Evolutionary conservation across 1,140 invertebrate genomes (phyloP).

Genomic region (Dinoponera quadriceps): DNA sequence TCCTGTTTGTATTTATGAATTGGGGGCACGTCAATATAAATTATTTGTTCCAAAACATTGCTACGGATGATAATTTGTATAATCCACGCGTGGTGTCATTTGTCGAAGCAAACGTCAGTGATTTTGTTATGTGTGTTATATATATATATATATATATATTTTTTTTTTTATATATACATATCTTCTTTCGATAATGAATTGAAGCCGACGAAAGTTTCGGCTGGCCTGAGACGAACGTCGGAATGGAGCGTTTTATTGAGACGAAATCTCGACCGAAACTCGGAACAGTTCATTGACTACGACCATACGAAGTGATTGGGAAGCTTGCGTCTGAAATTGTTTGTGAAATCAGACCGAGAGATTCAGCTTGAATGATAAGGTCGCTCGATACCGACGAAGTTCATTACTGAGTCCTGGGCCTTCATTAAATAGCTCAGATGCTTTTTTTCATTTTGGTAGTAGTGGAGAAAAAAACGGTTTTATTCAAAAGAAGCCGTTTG

Average conservation of each 20-base stretch:
- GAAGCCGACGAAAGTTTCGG: not conserved
- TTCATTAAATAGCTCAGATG: constrained; percentile 46
- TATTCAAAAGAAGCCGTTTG: constrained; percentile 34
- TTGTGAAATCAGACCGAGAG: constrained; percentile 32
- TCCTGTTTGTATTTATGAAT: not conserved
- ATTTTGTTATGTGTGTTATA: not conserved
- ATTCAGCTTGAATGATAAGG: constrained; percentile 37
- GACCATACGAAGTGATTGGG: constrained; percentile 11
- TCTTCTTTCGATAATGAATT: not conserved
- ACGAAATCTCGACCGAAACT: constrained; percentile 16
- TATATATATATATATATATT: not conserved
- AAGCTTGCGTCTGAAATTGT: constrained; percentile 30
- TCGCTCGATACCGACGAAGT: not conserved
- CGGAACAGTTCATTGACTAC: not conserved
- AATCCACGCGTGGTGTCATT: not conserved
- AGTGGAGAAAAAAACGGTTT: constrained; percentile 22
- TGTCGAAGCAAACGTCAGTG: not conserved
- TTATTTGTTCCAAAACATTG: constrained; percentile 15
- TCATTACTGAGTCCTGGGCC: constrained; percentile 30
- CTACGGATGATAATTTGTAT: not conserved
- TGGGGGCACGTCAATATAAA: not conserved
- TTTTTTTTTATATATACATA: not conserved
- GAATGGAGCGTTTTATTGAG: not conserved
- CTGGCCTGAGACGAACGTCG: not conserved
- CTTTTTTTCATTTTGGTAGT: constrained; percentile 26